These are phyloP conservation scores for Toxostoma redivivum DNA, from an alignment of 2,113 vertebrate genomes.

Conservation along the genomic window DNA sequence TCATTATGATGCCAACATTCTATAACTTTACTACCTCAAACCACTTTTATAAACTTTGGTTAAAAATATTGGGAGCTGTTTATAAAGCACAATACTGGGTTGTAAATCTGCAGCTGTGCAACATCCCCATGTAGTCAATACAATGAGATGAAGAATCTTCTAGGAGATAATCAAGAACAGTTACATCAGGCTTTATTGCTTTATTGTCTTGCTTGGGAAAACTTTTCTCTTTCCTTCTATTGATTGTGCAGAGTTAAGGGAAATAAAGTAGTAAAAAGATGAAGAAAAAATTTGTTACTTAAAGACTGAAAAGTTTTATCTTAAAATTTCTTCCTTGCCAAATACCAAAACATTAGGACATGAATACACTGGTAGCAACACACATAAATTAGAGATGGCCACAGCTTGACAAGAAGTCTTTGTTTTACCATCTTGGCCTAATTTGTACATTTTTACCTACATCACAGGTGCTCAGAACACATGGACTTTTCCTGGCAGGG, in stretches of 20 bases:
- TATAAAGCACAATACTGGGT: background rate
- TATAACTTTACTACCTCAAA: background rate
- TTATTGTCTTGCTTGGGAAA: background rate
- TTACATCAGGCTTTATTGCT: background rate
- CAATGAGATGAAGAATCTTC: background rate
- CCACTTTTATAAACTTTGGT: background rate
- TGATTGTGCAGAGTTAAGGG: background rate
- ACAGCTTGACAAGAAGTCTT: background rate
- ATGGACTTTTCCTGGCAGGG: background rate
- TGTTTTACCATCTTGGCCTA: background rate
- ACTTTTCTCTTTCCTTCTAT: background rate
- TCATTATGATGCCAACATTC: background rate
- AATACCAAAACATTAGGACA: background rate
- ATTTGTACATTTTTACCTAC: background rate
- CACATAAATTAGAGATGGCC: background rate
- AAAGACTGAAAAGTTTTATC: background rate
- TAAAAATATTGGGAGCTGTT: background rate
- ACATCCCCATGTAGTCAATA: background rate
- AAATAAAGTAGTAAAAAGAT: background rate
- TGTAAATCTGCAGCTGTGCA: background rate
- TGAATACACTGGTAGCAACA: background rate
- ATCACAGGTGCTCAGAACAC: background rate
- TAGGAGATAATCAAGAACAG: background rate
- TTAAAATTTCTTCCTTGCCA: background rate
- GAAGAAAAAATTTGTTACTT: background rate